Base-by-base conservation (phyloP, 2,888 invertebrate genomes). In the Mythimna lalbum region DNA sequence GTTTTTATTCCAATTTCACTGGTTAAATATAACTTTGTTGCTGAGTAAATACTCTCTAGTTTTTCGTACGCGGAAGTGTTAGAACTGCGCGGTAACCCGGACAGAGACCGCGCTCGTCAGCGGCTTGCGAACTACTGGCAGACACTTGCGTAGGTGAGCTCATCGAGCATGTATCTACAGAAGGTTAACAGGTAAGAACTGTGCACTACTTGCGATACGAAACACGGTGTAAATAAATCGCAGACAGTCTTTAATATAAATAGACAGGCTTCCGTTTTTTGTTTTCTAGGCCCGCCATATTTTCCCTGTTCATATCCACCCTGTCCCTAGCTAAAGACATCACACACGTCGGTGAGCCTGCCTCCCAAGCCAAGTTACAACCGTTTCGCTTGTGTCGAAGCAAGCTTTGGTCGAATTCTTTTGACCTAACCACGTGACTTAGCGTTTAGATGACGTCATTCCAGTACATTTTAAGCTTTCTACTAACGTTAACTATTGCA, bases 41-140 rank as follows among this genome's bases (percentile, higher is more conserved):
- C 6, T 43, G 10, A 47, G 17, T 19, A 31, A 43, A 76, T 84
- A 82, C 79, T 84, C 76, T 77, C 77, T 82, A 55, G 70, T 62
- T 52, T 67, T 50, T 5, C 55, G 27, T 52, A 31, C 53, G 63
- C 65, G 81, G 59, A 74, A 78, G 59, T 65, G 56, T 36, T 33
- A 65, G 21, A 73, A 68, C 21, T 53, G 49, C 81, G 43, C 67
- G 59, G 4, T 19, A 63, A 55, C 19, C 61, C 17, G 4, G 14
- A 50, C 21, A 14, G 12, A 36, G 19, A 56, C 69, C 74, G 80
- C 63, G 31, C 31, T 36, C 63, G 52, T 4, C 56, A 57, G 43
- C 60, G 69, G 81, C 43, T 65, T 47, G 63, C 33, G 47, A 56
- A 65, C 62, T 52, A 80, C 80, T 80, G 72, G 23, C 80, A 19